Evolutionary conservation across 2,113 vertebrate species (phyloP).

Genomic region (Cheilinus undulatus): DNA sequence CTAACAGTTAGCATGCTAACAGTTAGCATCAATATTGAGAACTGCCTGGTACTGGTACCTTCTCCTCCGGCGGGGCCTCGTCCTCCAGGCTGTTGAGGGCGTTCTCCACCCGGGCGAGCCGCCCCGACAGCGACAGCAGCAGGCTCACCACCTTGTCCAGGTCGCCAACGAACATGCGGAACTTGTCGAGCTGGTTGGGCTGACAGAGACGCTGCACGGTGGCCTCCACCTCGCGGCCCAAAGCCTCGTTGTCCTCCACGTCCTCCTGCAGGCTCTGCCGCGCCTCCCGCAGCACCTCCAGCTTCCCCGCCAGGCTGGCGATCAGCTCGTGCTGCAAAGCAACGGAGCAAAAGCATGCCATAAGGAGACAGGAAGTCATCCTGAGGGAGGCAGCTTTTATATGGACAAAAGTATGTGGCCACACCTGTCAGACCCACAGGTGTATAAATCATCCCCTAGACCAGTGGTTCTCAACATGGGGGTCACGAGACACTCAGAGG

Average conservation of each 20-base stretch:
- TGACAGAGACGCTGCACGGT: conserved; percentile 89
- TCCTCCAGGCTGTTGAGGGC: conserved; percentile 93
- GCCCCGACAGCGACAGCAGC: conserved; percentile 91
- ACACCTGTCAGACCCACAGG: too few relatives aligned
- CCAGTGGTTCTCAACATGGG: too few relatives aligned
- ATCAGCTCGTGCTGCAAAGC: conserved; percentile 90
- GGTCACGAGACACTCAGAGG: too few relatives aligned
- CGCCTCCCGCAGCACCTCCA: conserved; percentile 90
- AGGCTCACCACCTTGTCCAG: conserved; percentile 97
- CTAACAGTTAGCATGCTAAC: too few relatives aligned
- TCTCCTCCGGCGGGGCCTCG: conserved; percentile 84
- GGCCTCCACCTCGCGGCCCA: conserved; percentile 91
- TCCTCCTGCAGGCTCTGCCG: conserved; percentile 91
- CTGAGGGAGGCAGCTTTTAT: too few relatives aligned
- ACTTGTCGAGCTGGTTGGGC: conserved; percentile 94
- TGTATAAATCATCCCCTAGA: too few relatives aligned
- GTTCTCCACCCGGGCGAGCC: conserved; percentile 93
- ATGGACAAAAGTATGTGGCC: too few relatives aligned
- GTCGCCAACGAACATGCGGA: conserved; percentile 94
- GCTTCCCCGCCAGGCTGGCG: conserved; percentile 91
- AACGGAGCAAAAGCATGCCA: background rate
- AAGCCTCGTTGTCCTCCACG: conserved; percentile 88
- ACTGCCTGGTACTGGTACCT: too few relatives aligned
- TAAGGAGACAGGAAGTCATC: background rate
- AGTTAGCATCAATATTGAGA: too few relatives aligned